Base-by-base conservation (phyloP, 2,113 vertebrate species). In the Anolis sagrei region DNA sequence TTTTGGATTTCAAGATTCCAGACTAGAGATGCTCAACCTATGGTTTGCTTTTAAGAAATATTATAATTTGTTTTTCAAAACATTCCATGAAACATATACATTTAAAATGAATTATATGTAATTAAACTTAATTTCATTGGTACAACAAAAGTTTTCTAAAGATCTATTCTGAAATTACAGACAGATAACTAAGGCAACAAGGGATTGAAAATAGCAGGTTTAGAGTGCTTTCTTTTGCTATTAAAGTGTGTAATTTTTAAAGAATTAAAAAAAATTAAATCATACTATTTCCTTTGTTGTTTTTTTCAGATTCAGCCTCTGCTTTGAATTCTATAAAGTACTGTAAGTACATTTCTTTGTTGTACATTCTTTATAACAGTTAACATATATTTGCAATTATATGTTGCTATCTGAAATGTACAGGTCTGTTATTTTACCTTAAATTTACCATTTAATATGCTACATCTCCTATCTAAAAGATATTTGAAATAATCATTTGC, bases 311-410 rank as follows among this genome's bases (percentile, higher is more conserved):
- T 89, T 70, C 11, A 0, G 10, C 86, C 11, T 34, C 44, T 90
- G 34, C 36, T 79, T 70, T 3, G 61, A 84, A n/a, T 82, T 90
- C 82, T 58, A 16, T 88, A 90, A 87, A 0, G 1, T 89, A 62
- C 27, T 90, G 49, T 86, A 74, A 84, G 84, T 3, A 61, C 44
- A 82, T 86, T 73, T 85, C 10, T 69, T 90, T 86, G 21, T 54
- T 87, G 2, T 77, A 72, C n/a, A 48, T 48, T 19, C 13, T 90
- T 89, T 21, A 88, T 93, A 87, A 48, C n/a, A 78, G 13, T 72
- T 86, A 25, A 84, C 76, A 88, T 92, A 79, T 32, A 93, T 80
- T 79, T 80, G 48, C n/a, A 86, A 14, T 87, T n/a, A 73, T 90
- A 36, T 85, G 49, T 77, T 88, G 29, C 23, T 51, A 5, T 29